Conservation (phyloP, 2,113 vertebrate species). For the Pedionomus torquatus region DNA sequence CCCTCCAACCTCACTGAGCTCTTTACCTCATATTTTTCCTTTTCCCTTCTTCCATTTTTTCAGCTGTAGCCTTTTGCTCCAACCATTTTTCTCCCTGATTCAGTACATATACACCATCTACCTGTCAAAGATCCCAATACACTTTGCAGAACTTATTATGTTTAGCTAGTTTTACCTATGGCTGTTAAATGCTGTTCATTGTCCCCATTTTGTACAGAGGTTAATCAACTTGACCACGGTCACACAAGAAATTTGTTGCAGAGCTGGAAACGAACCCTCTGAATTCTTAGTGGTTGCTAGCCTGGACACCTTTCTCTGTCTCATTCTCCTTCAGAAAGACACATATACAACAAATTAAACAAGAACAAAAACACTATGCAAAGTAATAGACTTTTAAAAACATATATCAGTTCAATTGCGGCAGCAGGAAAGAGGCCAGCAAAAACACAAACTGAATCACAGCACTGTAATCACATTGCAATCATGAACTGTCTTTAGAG, state of each 20-base stretch:
- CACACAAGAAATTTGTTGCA: background rate
- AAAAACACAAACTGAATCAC: constrained; percentile 25
- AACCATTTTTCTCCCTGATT: background rate
- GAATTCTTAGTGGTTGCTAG: background rate
- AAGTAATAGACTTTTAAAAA: background rate
- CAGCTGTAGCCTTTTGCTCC: background rate
- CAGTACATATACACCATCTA: background rate
- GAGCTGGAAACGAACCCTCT: background rate
- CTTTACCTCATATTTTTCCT: background rate
- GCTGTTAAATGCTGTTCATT: background rate
- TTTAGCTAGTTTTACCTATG: background rate
- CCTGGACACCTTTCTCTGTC: background rate
- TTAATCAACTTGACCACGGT: background rate
- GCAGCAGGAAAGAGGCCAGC: background rate
- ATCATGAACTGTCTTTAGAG: constrained; percentile 26
- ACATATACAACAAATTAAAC: background rate
- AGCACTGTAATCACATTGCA: background rate
- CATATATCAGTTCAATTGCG: background rate
- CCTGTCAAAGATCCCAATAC: background rate
- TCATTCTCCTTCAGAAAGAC: background rate
- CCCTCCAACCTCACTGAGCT: background rate
- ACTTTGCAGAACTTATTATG: background rate
- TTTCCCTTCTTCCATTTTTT: background rate
- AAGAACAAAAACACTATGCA: background rate
- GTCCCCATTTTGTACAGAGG: background rate